phyloP scores from a whole-genome alignment of 92 coral and sea anemone species.

The Heliopora coerulea region DNA sequence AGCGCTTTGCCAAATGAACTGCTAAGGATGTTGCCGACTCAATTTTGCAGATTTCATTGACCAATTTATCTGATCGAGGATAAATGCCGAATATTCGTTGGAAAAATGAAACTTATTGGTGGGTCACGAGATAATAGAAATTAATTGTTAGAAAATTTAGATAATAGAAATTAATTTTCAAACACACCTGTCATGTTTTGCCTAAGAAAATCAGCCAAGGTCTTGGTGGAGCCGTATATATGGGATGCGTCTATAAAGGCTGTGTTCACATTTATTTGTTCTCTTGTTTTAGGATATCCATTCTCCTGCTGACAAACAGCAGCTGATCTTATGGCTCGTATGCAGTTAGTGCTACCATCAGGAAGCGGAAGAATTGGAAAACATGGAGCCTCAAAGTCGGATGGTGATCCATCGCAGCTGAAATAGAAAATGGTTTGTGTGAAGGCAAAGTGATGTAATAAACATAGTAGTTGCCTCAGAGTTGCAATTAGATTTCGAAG shows the following conservation, averaged over 20 bases:
- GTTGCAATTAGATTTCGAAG: no score
- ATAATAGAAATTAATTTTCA: no score
- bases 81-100: no score
- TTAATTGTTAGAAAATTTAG: no score
- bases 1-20: no score
- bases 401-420: constrained; percentile 17
- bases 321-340: constrained; percentile 23
- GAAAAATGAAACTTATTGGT: no score
- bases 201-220: constrained; percentile 19
- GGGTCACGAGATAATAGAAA: no score
- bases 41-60: no score
- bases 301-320: neutral
- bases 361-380: constrained; percentile 24
- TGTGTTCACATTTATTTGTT: constrained; percentile 37
- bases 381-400: constrained; percentile 11
- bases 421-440: neutral
- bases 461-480: no score
- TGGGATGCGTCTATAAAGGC: constrained; percentile 32
- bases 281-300: neutral
- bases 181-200: constrained; percentile 2
- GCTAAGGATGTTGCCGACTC: no score
- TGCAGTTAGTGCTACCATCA: neutral
- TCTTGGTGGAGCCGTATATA: constrained; percentile 19
- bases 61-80: no score
- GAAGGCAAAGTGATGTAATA: no score